Conservation (phyloP, 2,888 invertebrate genomes). For the Ichneumon xanthorius region DNA sequence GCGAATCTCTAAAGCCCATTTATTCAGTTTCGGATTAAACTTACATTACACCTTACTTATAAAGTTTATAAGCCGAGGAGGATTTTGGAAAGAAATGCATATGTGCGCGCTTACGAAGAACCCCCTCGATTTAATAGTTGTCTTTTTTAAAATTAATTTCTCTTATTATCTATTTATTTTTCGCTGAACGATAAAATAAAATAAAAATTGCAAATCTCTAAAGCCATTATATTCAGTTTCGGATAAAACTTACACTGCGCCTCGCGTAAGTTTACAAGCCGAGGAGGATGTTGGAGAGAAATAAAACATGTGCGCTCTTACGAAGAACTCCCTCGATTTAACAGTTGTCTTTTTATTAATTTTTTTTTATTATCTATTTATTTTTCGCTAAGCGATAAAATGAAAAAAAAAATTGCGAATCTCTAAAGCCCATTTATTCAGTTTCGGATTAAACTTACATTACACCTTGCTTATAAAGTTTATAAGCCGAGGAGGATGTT, state of each 20-base stretch:
- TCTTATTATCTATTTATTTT: background rate
- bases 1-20: background rate
- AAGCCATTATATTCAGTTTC: background rate
- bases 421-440: too few species aligned
- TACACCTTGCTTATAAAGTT: too few species aligned
- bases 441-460: too few species aligned
- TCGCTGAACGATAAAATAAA: slow-evolving; percentile 34
- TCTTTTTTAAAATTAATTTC: background rate
- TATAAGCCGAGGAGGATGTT: too few species aligned
- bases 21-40: background rate
- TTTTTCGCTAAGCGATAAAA: too few species aligned
- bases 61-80: background rate
- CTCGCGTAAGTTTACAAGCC: background rate
- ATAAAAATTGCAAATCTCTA: background rate
- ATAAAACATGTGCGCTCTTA: background rate
- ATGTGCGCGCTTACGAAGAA: background rate
- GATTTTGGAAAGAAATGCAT: background rate
- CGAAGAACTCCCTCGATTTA: slow-evolving; percentile 13
- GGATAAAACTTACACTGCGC: background rate
- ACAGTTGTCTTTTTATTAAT: slow-evolving; percentile 40
- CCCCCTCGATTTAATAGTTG: slow-evolving; percentile 26
- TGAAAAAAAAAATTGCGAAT: too few species aligned
- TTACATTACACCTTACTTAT: background rate
- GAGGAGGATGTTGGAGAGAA: background rate
- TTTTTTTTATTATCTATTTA: too few species aligned